Conservation (phyloP, 2,797 vertebrate species). For the Meriones psammophilus region DNA sequence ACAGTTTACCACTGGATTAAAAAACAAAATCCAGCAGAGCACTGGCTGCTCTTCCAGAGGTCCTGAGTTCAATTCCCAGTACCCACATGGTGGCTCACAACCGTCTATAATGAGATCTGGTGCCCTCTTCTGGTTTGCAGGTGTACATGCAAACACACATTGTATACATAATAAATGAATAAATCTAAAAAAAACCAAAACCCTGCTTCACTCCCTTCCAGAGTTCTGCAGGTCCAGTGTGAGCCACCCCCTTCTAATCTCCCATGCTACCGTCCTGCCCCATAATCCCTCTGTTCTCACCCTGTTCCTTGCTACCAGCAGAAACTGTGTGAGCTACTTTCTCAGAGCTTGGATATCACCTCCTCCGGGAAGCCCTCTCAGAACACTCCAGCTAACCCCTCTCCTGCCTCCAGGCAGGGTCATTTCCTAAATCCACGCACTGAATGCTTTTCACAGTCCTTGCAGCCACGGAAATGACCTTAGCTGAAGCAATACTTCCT, state of each 20-base stretch:
- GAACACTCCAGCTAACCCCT: slow-evolving; percentile 27
- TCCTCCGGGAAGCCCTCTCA: slow-evolving; percentile 16
- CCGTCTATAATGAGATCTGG: too few species aligned
- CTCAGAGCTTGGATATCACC: not conserved
- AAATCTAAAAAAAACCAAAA: slow-evolving; percentile 1
- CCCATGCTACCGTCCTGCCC: not conserved
- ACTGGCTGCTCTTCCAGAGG: too few species aligned
- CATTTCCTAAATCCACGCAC: not conserved
- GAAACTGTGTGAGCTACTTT: not conserved
- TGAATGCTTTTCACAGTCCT: slow-evolving; percentile 1
- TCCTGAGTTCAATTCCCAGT: too few species aligned
- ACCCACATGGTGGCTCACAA: too few species aligned
- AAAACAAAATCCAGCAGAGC: not conserved
- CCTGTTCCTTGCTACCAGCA: not conserved
- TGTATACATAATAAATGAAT: too few species aligned
- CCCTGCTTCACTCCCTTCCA: not conserved
- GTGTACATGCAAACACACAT: too few species aligned
- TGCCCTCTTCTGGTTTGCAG: too few species aligned
- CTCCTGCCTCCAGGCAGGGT: not conserved
- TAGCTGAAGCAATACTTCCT: not conserved
- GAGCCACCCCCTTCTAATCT: not conserved
- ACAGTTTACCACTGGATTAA: not conserved
- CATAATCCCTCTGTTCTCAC: not conserved
- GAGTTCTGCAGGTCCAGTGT: not conserved
- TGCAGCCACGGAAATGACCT: not conserved